phyloP scores from a whole-genome alignment of 2,113 vertebrate genomes.

The Brachyhypopomus occidentalis region DNA sequence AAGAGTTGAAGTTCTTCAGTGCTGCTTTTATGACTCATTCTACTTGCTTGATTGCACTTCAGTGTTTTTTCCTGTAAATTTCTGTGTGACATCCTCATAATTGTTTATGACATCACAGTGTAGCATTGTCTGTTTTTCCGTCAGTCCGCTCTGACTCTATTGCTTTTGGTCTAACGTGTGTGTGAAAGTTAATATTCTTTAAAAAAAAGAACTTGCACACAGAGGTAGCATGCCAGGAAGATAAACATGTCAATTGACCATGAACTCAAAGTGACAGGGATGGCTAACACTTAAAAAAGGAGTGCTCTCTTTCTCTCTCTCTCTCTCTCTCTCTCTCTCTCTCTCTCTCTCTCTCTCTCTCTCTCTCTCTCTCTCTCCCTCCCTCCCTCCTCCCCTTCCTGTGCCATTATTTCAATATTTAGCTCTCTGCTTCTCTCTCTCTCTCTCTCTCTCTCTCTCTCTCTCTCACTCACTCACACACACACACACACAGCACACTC shows the following conservation, averaged over 20 bases:
- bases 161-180: background rate
- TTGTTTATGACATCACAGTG: background rate
- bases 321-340: constrained; percentile 46
- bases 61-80: background rate
- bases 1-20: background rate
- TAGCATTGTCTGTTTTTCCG: background rate
- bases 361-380: constrained; percentile 36
- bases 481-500: constrained; percentile 41
- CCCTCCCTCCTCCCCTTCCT: constrained; percentile 1
- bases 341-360: constrained; percentile 33
- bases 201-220: constrained; percentile 26
- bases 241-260: constrained; percentile 62
- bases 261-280: constrained; percentile 55
- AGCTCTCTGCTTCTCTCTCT: background rate
- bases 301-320: constrained; percentile 34
- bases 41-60: background rate
- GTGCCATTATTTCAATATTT: constrained; percentile 4
- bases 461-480: background rate
- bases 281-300: constrained; percentile 53
- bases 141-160: background rate
- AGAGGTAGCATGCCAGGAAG: constrained; percentile 17
- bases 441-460: background rate
- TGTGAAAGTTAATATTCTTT: constrained; percentile 4
- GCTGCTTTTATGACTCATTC: background rate
- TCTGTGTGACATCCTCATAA: background rate